Evolutionary conservation across 2,113 vertebrate species (phyloP).

Genomic region (Eudyptes chrysolophus): DNA sequence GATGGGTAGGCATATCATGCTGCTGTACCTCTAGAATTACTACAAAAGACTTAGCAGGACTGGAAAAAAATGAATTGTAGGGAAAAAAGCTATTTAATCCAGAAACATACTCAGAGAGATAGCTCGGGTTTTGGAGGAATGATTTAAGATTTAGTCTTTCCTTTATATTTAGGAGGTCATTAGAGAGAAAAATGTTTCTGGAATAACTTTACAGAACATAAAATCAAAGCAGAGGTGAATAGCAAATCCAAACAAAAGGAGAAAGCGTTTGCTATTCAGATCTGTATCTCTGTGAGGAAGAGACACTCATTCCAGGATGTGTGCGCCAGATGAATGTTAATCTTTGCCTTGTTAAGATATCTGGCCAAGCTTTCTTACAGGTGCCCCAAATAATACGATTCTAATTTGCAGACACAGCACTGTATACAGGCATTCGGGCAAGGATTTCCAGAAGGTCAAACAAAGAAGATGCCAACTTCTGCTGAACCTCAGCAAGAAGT

Average conservation of each 20-base stretch:
- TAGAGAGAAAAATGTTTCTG: conserved; percentile 29
- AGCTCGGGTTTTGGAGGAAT: not conserved
- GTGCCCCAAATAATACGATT: not conserved
- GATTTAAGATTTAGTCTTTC: conserved; percentile 17
- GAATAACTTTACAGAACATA: not conserved
- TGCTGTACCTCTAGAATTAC: conserved; percentile 7
- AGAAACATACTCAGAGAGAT: not conserved
- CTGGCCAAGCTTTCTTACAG: not conserved
- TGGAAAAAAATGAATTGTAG: not conserved
- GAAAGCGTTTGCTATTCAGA: conserved; percentile 1
- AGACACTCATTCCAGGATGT: conserved; percentile 8
- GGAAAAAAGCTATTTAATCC: not conserved
- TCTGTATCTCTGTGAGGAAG: not conserved
- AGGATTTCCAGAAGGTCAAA: conserved; percentile 19
- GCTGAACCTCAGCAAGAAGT: not conserved
- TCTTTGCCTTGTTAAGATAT: conserved; percentile 31
- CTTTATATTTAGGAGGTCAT: conserved; percentile 13
- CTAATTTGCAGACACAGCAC: not conserved
- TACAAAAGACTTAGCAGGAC: not conserved
- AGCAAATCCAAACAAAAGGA: not conserved
- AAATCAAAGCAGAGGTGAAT: conserved; percentile 34
- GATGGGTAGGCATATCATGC: not conserved
- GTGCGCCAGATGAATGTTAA: conserved; percentile 36
- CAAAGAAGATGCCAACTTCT: not conserved
- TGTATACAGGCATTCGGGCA: not conserved